Conservation (phyloP, 2,113 vertebrate genomes). For the Gymnorhina tibicen region DNA sequence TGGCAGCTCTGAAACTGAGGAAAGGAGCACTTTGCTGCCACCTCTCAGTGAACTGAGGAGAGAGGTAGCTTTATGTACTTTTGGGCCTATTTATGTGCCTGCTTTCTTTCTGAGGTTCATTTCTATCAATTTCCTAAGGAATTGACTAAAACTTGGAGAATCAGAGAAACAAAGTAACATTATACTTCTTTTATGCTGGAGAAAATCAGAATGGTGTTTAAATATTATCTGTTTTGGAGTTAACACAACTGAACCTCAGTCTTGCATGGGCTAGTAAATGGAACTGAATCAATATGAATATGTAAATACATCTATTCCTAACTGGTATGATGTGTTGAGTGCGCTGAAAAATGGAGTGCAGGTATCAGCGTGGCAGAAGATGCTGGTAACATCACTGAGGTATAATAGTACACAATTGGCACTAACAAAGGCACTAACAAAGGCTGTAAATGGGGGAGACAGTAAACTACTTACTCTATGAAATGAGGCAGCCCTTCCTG, state of each 20-base stretch:
- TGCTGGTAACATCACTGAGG: not conserved
- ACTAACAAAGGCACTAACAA: not conserved
- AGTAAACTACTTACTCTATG: not conserved
- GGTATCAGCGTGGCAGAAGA: not conserved
- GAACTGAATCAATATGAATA: not conserved
- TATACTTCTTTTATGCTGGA: not conserved
- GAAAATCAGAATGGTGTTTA: not conserved
- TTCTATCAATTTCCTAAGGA: not conserved
- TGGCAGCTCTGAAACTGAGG: not conserved
- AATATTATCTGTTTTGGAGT: not conserved
- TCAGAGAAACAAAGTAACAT: not conserved
- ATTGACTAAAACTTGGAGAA: not conserved
- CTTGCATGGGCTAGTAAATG: not conserved
- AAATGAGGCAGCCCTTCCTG: not conserved
- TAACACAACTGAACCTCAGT: not conserved
- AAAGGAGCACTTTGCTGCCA: conserved; percentile 32
- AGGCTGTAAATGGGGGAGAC: not conserved
- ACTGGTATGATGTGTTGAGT: not conserved
- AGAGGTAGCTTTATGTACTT: not conserved
- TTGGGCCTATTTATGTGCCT: not conserved
- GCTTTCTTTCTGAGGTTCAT: not conserved
- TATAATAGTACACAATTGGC: not conserved
- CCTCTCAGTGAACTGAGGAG: not conserved
- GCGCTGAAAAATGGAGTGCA: not conserved
- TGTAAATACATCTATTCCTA: not conserved